These are phyloP conservation scores for Orchestes rusci DNA, from an alignment of 2,888 invertebrate species.

Conservation along the genomic window DNA sequence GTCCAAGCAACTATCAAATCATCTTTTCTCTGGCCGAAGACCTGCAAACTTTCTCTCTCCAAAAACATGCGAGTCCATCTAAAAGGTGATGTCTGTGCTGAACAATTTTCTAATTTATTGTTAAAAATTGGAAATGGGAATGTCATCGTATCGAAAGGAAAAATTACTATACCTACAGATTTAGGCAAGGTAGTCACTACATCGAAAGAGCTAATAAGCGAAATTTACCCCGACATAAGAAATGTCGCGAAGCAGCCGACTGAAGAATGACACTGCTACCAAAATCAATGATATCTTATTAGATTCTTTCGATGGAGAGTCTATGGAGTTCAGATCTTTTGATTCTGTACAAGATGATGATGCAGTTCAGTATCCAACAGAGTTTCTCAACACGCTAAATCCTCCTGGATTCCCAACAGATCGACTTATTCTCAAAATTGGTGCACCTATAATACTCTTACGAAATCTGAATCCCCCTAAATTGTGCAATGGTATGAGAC, in stretches of 20 bases:
- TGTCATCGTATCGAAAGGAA: too few relatives aligned
- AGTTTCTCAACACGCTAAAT: conserved; percentile 17
- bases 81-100: conserved; percentile 19
- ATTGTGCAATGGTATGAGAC: conserved; percentile 7
- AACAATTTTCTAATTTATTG: too few relatives aligned
- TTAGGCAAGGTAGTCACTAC: not conserved
- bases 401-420: conserved; percentile 22
- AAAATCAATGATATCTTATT: conserved; percentile 2
- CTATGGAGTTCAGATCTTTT: not conserved
- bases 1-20: too few relatives aligned
- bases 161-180: not conserved
- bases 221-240: not conserved
- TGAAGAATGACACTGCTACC: conserved; percentile 1
- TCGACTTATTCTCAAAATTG: conserved; percentile 22
- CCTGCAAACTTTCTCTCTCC: not conserved
- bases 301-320: not conserved
- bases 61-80: conserved; percentile 3
- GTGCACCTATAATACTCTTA: conserved; percentile 5
- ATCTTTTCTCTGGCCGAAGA: too few relatives aligned
- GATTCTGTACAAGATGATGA: conserved; percentile 5
- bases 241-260: not conserved
- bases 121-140: too few relatives aligned
- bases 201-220: not conserved
- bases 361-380: conserved; percentile 10
- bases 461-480: conserved; percentile 1